Conservation (phyloP, 1,140 invertebrate species). For the Scaptomyza graminum region DNA sequence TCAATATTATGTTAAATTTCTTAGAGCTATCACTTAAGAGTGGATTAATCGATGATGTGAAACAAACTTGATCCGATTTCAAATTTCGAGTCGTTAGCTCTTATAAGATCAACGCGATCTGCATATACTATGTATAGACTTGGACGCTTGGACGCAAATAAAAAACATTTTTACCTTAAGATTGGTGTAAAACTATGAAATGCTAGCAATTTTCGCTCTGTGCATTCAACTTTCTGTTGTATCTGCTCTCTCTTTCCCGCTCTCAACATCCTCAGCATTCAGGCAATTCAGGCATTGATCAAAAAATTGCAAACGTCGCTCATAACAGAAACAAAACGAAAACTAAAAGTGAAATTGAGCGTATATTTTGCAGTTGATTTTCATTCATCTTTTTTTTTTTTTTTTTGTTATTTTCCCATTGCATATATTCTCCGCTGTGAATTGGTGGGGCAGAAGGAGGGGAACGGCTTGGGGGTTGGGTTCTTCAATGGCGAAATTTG, state of each 20-base stretch:
- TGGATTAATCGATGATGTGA: too few species aligned
- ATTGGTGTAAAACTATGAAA: too few species aligned
- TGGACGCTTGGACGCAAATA: too few species aligned
- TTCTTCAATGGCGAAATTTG: conserved; percentile 45
- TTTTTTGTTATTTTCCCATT: conserved; percentile 13
- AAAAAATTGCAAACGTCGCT: conserved; percentile 43
- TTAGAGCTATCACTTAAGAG: too few species aligned
- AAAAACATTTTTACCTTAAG: too few species aligned
- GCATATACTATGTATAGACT: too few species aligned
- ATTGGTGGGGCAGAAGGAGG: not conserved
- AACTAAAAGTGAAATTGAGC: conserved; percentile 55
- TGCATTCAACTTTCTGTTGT: too few species aligned
- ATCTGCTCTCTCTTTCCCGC: conserved; percentile 7
- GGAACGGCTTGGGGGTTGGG: not conserved
- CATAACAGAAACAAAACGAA: conserved; percentile 11
- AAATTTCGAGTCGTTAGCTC: too few species aligned
- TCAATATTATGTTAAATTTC: too few species aligned
- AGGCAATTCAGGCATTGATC: conserved; percentile 52
- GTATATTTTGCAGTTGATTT: conserved; percentile 46
- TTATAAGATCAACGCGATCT: too few species aligned
- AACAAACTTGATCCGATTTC: too few species aligned
- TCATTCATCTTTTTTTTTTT: not conserved
- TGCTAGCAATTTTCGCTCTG: too few species aligned
- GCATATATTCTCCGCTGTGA: not conserved
- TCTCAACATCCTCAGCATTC: conserved; percentile 9